Evolutionary conservation across 2,113 vertebrate species (phyloP), one percentile per base, ranked within the genome.

Genomic region (Hypocryptadius cinnamomeus): DNA sequence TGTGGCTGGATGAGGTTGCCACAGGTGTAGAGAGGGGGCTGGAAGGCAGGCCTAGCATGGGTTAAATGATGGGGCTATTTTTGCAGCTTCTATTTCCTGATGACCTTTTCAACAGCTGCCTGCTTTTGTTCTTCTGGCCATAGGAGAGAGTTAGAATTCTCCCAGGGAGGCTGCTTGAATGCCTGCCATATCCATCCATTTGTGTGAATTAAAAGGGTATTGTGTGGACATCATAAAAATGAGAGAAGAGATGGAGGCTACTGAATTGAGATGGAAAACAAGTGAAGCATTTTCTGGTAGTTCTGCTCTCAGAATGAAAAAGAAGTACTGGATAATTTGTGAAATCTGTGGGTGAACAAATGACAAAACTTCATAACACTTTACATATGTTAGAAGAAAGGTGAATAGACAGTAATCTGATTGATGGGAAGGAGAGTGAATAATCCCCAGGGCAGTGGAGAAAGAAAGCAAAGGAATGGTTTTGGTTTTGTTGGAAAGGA

Each of bases 71-170:
- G 77, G 86, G 69, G 28, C 44, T 93, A 30, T 95, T 96, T 96
- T 79, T 86, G 48, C 57, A 85, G 85, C 72, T 92, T 83, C 27
- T 90, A 15, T 96, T 96, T 96, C 72, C 79, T 86, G 68, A 64
- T 95, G 95, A 94, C 93, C 94, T 96, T 96, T 95, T 93, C 92
- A 96, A 74, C 93, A 96, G 93, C 94, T 96, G 94, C 88, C 86
- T 95, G 82, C 85, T 90, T 95, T 95, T 95, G 86, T 94, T 95
- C 72, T 93, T 86, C 61, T 94, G 94, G 92, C 80, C 77, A 39
- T 89, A 63, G 66, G 65, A 92, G 51, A 94, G 86, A 85, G 64
- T 79, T 48, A 87, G 79, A 95, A 93, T 90, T 94, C 96, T 96
- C 96, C 42, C 79, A 83, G 88, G 88, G 85, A 92, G 64, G 64